Evolutionary conservation across 2,113 vertebrate genomes (phyloP).

Genomic region (Ceyx margarethae): DNA sequence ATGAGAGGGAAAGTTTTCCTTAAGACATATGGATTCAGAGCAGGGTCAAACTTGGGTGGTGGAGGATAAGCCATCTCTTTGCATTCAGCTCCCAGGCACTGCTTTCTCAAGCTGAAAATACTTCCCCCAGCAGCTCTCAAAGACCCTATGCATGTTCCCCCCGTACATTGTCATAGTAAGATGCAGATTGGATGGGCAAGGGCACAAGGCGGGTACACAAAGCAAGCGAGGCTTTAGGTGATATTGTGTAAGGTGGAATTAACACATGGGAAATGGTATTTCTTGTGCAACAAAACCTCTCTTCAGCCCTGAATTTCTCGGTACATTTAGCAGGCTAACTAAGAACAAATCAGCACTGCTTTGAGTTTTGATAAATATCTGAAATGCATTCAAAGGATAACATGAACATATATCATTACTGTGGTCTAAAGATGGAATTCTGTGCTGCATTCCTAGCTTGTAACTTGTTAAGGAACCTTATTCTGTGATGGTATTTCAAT

Average conservation of each 20-base stretch:
- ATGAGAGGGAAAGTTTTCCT: not conserved
- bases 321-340: not conserved
- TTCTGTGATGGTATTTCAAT: not conserved
- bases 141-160: fast-evolving
- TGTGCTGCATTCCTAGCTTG: not conserved
- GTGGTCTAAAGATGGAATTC: not conserved
- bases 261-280: not conserved
- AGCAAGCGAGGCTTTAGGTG: not conserved
- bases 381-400: not conserved
- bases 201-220: not conserved
- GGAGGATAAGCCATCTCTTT: not conserved
- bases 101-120: not conserved
- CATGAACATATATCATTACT: not conserved
- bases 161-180: not conserved
- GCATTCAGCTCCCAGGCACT: not conserved
- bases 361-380: not conserved
- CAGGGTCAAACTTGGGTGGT: fast-evolving
- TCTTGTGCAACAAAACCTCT: not conserved
- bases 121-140: not conserved
- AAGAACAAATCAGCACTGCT: not conserved
- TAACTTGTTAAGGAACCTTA: not conserved
- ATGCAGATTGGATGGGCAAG: not conserved
- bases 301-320: not conserved
- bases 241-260: not conserved
- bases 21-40: not conserved